Evolutionary conservation across 1,140 invertebrate genomes (phyloP).

Genomic region (Brachionus sp.): DNA sequence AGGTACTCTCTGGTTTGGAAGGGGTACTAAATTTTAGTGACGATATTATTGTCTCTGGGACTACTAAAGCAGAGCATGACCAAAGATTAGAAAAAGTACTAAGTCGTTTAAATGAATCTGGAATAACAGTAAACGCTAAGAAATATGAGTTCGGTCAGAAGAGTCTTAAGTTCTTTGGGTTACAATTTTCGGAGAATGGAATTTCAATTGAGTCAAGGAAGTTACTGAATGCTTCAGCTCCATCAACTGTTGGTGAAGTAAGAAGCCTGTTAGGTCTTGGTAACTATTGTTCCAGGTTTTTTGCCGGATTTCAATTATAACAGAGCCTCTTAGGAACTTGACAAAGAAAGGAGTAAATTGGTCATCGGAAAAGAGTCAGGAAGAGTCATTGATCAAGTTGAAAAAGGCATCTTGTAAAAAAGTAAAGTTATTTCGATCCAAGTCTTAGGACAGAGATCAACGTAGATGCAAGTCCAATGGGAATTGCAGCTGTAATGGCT

Average conservation of each 20-base stretch:
- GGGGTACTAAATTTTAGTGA: too few relatives aligned
- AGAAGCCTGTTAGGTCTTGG: conserved; percentile 48
- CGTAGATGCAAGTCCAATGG: conserved; percentile 51
- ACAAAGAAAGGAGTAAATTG: conserved; percentile 41
- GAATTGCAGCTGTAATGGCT: conserved; percentile 60
- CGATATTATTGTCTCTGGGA: not conserved
- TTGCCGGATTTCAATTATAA: conserved; percentile 52
- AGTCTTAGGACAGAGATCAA: not conserved
- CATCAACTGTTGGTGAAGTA: conserved; percentile 46
- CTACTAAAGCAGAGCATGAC: not conserved
- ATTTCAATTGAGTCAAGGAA: not conserved
- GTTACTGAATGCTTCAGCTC: not conserved
- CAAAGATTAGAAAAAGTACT: conserved; percentile 16
- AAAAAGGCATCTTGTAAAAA: not conserved
- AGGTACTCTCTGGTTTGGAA: too few relatives aligned
- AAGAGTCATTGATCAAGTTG: not conserved
- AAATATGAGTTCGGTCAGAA: not conserved
- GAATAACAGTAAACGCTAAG: not conserved
- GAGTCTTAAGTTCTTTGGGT: not conserved
- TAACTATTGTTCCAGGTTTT: conserved; percentile 57
- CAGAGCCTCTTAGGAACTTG: conserved; percentile 49
- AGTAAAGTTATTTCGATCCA: conserved; percentile 8
- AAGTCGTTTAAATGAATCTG: not conserved
- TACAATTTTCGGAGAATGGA: conserved; percentile 9
- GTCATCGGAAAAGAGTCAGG: conserved; percentile 15